A percentile compares a stretch with the other conserved stretches of the same genome.
phyloP scores from a whole-genome alignment of 1,140 invertebrate genomes.

The Psix sp. region DNA sequence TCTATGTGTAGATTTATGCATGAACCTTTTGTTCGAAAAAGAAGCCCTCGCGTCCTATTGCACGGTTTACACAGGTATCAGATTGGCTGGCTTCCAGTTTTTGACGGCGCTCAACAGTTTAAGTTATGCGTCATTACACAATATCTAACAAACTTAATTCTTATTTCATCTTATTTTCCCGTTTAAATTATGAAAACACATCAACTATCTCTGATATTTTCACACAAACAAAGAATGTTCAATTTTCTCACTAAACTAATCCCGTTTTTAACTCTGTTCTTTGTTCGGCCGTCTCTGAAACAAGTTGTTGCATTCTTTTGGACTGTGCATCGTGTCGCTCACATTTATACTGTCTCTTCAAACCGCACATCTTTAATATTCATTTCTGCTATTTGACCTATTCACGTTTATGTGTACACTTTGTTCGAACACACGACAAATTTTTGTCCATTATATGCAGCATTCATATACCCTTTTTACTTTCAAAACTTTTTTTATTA shows the following conservation, averaged over 20 bases:
- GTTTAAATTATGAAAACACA: no score
- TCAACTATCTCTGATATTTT: no score
- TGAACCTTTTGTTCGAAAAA: conserved; percentile 56
- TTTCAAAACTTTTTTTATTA: no score
- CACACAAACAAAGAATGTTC: no score
- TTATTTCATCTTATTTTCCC: no score
- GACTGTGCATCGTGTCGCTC: conserved; percentile 46
- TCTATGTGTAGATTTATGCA: conserved; percentile 55
- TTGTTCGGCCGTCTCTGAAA: conserved; percentile 38
- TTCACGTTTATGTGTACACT: conserved; percentile 29
- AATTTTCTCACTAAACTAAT: conserved; percentile 34
- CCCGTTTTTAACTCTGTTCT: conserved; percentile 22
- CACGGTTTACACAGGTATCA: conserved; percentile 51
- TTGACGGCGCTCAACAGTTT: no score
- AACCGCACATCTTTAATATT: conserved; percentile 50
- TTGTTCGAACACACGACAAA: conserved; percentile 32
- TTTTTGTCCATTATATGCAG: conserved; percentile 40
- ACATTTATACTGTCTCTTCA: conserved; percentile 44
- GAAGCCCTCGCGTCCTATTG: conserved; percentile 48
- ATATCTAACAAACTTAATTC: no score
- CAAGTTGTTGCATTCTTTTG: conserved; percentile 41
- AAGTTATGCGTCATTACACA: no score
- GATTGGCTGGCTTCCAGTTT: conserved; percentile 53
- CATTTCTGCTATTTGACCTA: conserved; percentile 43
- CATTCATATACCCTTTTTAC: no score